Percentiles rank a stretch among this genome's conserved stretches.
phyloP scores from a whole-genome alignment of 2,888 invertebrate species.

The Cephus runcator region DNA sequence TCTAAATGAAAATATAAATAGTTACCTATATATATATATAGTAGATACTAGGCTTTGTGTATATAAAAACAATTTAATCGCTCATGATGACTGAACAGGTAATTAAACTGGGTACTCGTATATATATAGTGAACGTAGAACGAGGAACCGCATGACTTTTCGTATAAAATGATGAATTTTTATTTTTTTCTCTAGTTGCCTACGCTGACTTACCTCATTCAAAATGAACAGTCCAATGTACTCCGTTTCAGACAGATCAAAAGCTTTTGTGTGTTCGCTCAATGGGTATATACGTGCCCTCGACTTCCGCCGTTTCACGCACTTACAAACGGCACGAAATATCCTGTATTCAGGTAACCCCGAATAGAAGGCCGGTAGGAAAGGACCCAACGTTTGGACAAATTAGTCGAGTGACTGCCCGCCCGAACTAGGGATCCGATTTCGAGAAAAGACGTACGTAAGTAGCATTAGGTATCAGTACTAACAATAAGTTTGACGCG shows the following conservation, averaged over 20 bases:
- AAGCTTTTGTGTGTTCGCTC: background rate
- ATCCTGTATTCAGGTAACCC: background rate
- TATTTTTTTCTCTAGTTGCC: background rate
- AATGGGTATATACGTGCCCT: background rate
- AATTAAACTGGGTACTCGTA: constrained; percentile 2
- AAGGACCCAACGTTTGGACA: background rate
- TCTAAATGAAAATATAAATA: background rate
- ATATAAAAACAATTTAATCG: background rate
- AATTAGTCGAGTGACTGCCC: background rate
- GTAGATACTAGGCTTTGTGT: background rate
- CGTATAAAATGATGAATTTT: background rate
- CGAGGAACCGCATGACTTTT: constrained; percentile 4
- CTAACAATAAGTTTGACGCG: background rate
- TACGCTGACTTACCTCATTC: background rate
- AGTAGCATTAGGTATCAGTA: background rate
- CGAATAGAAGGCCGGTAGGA: background rate
- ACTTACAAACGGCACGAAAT: background rate
- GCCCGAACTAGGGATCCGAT: background rate
- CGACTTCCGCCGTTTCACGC: background rate
- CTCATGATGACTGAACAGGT: background rate
- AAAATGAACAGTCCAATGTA: background rate
- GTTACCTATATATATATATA: background rate
- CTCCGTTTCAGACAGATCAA: background rate
- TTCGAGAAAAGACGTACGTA: background rate
- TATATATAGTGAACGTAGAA: background rate